phyloP scores from a whole-genome alignment of 2,797 vertebrate genomes.

The Meriones psammophilus region DNA sequence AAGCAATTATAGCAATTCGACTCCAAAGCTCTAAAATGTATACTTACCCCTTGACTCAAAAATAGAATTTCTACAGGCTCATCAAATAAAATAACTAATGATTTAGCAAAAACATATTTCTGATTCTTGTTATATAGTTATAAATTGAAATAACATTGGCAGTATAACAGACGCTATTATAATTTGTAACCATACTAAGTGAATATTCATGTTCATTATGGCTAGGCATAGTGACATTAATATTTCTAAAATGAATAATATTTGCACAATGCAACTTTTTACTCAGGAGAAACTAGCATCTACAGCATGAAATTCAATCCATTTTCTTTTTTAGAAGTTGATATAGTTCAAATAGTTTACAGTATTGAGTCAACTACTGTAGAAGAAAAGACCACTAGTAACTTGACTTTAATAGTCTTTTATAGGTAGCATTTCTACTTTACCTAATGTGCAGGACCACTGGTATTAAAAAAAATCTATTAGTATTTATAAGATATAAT shows the following conservation, averaged over 20 bases:
- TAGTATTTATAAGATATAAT: not conserved
- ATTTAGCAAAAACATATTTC: constrained; percentile 38
- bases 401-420: not conserved
- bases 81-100: not conserved
- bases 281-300: constrained; percentile 50
- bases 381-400: not conserved
- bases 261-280: constrained; percentile 20
- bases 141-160: constrained; percentile 48
- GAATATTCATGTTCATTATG: not conserved
- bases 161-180: constrained; percentile 6
- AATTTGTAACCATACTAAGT: constrained; percentile 28
- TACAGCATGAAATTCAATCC: not conserved
- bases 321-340: constrained; percentile 25
- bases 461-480: not conserved
- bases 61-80: constrained; percentile 5
- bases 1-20: not conserved
- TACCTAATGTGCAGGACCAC: not conserved
- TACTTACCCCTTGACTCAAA: not conserved
- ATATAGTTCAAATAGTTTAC: not conserved
- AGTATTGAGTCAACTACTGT: not conserved
- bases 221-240: not conserved
- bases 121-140: constrained; percentile 50
- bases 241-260: constrained; percentile 36
- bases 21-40: constrained; percentile 38
- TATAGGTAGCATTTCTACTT: not conserved